Percentiles rank a stretch among this genome's conserved stretches.
Evolutionary conservation across 2,888 invertebrate genomes (phyloP).

Genomic region (Copidosoma aretas): DNA sequence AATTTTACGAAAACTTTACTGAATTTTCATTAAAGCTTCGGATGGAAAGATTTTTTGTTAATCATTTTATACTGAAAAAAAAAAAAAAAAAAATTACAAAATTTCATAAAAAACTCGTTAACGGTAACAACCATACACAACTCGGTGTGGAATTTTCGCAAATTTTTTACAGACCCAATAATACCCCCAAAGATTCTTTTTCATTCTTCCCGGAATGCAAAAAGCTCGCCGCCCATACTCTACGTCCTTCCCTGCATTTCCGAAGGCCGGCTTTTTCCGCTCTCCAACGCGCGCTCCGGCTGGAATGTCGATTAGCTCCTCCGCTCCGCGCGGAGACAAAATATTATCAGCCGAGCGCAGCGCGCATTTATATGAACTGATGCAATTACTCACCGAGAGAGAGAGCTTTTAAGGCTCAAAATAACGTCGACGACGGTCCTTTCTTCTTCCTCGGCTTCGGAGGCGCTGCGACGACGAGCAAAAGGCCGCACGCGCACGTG

Average conservation of each 20-base stretch:
- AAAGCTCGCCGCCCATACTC: too few species aligned
- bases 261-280: background rate
- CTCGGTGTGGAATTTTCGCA: too few species aligned
- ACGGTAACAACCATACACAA: too few species aligned
- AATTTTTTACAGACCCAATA: too few species aligned
- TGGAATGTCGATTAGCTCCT: conserved; percentile 38
- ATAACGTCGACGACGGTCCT: conserved; percentile 34
- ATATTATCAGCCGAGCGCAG: conserved; percentile 38
- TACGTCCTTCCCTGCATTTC: background rate
- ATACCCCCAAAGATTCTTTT: too few species aligned
- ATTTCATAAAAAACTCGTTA: too few species aligned
- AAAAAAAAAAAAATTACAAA: too few species aligned
- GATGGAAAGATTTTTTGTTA: too few species aligned
- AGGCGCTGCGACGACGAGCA: background rate
- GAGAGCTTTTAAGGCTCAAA: conserved; percentile 40
- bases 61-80: too few species aligned
- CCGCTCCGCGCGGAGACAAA: conserved; percentile 40
- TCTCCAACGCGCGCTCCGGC: background rate
- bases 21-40: too few species aligned
- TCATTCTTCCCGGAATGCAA: too few species aligned
- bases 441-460: conserved; percentile 33
- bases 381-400: conserved; percentile 37
- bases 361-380: background rate
- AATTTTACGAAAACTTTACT: too few species aligned
- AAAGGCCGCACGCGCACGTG: background rate